Evolutionary conservation across 2,113 vertebrate genomes (phyloP).

Genomic region (Nannobrachium achirus): DNA sequence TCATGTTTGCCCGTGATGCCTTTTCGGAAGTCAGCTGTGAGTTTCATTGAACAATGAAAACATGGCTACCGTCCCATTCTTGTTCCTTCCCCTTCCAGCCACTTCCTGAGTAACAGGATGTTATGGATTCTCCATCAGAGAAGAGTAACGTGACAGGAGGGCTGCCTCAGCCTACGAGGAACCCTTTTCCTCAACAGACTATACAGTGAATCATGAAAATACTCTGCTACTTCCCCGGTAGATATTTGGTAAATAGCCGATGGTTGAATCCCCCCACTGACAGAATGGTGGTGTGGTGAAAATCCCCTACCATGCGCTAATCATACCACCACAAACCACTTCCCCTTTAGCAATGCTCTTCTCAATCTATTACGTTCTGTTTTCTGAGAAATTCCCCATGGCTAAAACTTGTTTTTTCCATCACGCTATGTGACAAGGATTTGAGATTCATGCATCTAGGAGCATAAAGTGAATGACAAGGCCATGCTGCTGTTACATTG

Average conservation of each 20-base stretch:
- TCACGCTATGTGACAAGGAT: no score
- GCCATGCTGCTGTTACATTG: not conserved
- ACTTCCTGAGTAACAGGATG: constrained; percentile 80
- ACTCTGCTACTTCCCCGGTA: not conserved
- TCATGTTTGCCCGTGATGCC: constrained; percentile 53
- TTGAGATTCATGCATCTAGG: no score
- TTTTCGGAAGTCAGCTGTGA: constrained; percentile 36
- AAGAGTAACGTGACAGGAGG: constrained; percentile 27
- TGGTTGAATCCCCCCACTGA: constrained; percentile 17
- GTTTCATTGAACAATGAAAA: constrained; percentile 74
- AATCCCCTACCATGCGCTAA: constrained; percentile 20
- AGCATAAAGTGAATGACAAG: not conserved
- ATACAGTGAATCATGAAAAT: constrained; percentile 8
- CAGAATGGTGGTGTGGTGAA: constrained; percentile 6
- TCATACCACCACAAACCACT: constrained; percentile 50
- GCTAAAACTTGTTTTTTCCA: not conserved
- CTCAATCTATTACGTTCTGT: constrained; percentile 15
- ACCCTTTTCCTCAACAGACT: constrained; percentile 21
- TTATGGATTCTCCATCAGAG: constrained; percentile 66
- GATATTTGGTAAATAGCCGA: constrained; percentile 7
- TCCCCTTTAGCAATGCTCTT: constrained; percentile 48
- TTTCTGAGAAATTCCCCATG: not conserved
- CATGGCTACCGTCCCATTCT: constrained; percentile 42
- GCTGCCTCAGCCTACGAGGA: constrained; percentile 28
- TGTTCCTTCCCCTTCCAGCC: constrained; percentile 37